A percentile compares a stretch with the other conserved stretches of the same genome.
phyloP scores from a whole-genome alignment of 2,888 invertebrate species.

The Spicauda simplicius region DNA sequence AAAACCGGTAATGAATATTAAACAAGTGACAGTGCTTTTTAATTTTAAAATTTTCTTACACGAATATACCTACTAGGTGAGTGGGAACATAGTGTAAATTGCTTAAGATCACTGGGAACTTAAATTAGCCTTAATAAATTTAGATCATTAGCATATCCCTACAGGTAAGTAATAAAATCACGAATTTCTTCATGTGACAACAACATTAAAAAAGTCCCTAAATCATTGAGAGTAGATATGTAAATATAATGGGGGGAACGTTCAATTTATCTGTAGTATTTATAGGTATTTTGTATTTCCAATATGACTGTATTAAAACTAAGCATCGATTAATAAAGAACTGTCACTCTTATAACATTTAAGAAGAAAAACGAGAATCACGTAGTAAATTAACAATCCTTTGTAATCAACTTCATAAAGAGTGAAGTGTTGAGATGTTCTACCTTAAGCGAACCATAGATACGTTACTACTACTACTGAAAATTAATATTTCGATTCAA shows the following conservation, averaged over 20 bases:
- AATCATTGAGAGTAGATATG: conserved; percentile 37
- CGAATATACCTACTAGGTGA: neutral
- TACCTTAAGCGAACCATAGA: too few relatives aligned
- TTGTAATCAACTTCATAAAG: too few relatives aligned
- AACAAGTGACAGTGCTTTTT: neutral
- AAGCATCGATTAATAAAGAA: too few relatives aligned
- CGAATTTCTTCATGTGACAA: conserved; percentile 32
- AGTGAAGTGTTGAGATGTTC: too few relatives aligned
- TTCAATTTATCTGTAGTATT: conserved; percentile 37
- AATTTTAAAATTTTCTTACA: neutral
- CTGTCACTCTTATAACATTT: too few relatives aligned
- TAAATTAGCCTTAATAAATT: conserved; percentile 28
- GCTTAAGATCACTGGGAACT: conserved; percentile 17
- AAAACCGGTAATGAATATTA: neutral
- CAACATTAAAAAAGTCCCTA: conserved; percentile 26
- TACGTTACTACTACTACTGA: too few relatives aligned
- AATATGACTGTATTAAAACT: too few relatives aligned
- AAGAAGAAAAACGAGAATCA: too few relatives aligned
- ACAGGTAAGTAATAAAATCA: conserved; percentile 35
- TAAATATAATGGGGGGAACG: conserved; percentile 40
- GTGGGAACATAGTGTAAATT: conserved; percentile 1
- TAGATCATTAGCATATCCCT: conserved; percentile 33
- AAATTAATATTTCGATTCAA: too few relatives aligned
- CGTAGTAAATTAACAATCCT: too few relatives aligned
- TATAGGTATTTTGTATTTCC: neutral